Conservation (phyloP, 1,140 invertebrate species). For the Augochlora pura region DNA sequence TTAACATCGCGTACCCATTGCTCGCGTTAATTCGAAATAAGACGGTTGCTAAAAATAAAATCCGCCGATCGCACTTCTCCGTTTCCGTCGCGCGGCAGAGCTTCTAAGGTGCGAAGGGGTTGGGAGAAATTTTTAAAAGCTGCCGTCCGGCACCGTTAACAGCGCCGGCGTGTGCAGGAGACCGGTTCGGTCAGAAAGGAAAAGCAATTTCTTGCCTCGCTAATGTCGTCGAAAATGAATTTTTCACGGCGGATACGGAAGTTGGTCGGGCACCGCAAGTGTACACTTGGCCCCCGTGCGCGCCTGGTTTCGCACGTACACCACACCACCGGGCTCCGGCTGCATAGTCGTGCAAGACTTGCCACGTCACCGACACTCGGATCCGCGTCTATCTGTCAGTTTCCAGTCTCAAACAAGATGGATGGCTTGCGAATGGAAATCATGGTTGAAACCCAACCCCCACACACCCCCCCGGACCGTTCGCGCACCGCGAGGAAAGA, state of each 20-base stretch:
- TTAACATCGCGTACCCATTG: no score
- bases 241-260: slow-evolving; percentile 52
- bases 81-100: background rate
- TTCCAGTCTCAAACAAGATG: slow-evolving; percentile 82
- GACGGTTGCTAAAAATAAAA: no score
- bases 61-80: no score
- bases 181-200: slow-evolving; percentile 8
- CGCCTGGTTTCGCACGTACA: slow-evolving; percentile 16
- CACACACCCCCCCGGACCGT: slow-evolving; percentile 56
- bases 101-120: background rate
- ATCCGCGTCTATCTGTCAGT: slow-evolving; percentile 81
- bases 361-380: slow-evolving; percentile 80
- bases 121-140: no score
- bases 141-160: no score
- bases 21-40: no score
- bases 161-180: no score
- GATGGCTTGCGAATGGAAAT: slow-evolving; percentile 81
- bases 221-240: slow-evolving; percentile 61
- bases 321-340: background rate
- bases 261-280: slow-evolving; percentile 30
- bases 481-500: slow-evolving; percentile 31
- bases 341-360: slow-evolving; percentile 71
- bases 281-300: slow-evolving; percentile 47
- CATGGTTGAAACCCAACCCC: slow-evolving; percentile 78
- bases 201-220: slow-evolving; percentile 53